phyloP scores from a whole-genome alignment of 2,797 vertebrate species.

The Dromococcyx pavoninus region DNA sequence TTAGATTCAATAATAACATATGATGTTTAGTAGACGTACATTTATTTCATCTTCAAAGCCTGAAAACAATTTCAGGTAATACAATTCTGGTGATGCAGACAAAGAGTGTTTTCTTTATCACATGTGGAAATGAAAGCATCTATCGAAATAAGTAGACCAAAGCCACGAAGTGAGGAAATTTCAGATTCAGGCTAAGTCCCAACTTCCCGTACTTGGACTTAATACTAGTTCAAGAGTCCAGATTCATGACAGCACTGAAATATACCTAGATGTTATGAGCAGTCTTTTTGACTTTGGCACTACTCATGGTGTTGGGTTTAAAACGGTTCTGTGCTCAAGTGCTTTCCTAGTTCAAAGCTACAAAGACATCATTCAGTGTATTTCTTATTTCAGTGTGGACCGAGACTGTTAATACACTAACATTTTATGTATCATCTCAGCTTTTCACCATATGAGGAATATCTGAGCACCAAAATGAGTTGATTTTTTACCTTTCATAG shows the following conservation, averaged over 20 bases:
- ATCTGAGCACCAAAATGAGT: background rate
- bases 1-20: background rate
- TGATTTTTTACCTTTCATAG: background rate
- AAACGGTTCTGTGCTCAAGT: background rate
- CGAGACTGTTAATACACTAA: background rate
- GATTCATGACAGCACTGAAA: background rate
- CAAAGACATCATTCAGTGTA: background rate
- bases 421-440: background rate
- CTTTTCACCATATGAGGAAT: background rate
- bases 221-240: background rate
- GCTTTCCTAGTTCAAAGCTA: background rate
- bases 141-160: background rate
- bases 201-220: background rate
- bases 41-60: background rate
- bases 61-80: background rate
- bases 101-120: background rate
- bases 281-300: background rate
- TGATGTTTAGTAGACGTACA: background rate
- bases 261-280: background rate
- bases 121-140: background rate
- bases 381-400: background rate
- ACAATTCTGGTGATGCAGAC: background rate
- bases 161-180: background rate
- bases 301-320: background rate
- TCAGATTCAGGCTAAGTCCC: background rate